phyloP scores from a whole-genome alignment of 2,888 invertebrate genomes.

The Hartigia nigra region DNA sequence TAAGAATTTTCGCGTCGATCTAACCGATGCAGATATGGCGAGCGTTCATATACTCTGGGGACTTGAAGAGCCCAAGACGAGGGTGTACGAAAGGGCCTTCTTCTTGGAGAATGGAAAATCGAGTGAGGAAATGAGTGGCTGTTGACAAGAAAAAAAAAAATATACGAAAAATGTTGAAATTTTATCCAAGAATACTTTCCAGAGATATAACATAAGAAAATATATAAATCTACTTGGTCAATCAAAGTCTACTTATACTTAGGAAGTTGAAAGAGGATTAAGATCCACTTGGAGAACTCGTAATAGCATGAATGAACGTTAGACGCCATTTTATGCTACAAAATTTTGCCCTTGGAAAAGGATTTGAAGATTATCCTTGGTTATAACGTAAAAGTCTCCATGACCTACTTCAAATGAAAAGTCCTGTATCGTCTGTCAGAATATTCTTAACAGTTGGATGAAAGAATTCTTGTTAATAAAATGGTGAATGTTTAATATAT shows the following conservation, averaged over 20 bases:
- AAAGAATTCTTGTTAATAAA: background rate
- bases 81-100: conserved; percentile 7
- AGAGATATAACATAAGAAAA: background rate
- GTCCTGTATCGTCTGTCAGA: background rate
- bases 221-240: background rate
- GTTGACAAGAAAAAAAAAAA: background rate
- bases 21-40: conserved; percentile 3
- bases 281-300: background rate
- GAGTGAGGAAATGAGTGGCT: background rate
- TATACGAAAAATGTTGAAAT: background rate
- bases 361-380: background rate
- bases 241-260: background rate
- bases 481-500: background rate
- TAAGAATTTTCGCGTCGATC: conserved; percentile 26
- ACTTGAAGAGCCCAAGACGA: background rate
- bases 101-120: conserved; percentile 19
- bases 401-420: background rate
- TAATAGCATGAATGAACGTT: background rate
- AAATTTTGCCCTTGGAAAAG: background rate
- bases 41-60: background rate
- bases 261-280: background rate
- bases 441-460: background rate
- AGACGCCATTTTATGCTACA: background rate
- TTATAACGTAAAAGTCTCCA: background rate
- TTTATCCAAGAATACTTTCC: background rate